These are phyloP conservation scores for Rhagium mordax DNA, from an alignment of 2,888 invertebrate genomes.

Conservation along the genomic window DNA sequence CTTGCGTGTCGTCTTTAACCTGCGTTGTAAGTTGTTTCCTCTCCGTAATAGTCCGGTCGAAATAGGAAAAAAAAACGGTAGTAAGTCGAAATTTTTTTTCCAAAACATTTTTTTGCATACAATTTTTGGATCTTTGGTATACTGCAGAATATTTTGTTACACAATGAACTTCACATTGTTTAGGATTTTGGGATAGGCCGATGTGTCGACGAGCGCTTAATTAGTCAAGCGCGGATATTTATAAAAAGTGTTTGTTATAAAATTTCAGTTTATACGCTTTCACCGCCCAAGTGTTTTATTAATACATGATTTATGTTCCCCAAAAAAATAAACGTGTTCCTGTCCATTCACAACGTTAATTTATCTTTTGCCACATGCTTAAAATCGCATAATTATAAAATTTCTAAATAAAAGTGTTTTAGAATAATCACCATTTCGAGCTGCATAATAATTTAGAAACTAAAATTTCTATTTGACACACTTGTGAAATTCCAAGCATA, in stretches of 20 bases:
- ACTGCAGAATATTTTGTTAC: too few species aligned
- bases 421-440: background rate
- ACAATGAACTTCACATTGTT: background rate
- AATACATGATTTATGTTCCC: background rate
- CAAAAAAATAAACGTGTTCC: background rate
- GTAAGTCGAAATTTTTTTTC: too few species aligned
- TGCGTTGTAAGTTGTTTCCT: too few species aligned
- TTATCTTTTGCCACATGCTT: background rate
- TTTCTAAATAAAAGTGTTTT: conserved; percentile 9
- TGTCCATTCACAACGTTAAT: background rate
- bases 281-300: background rate
- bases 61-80: too few species aligned
- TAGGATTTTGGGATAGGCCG: background rate
- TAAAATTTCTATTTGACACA: conserved; percentile 53
- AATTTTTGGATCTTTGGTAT: too few species aligned
- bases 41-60: too few species aligned
- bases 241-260: background rate
- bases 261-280: background rate
- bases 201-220: background rate
- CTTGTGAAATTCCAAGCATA: conserved; percentile 58
- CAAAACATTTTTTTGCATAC: too few species aligned
- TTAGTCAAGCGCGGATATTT: background rate
- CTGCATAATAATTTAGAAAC: conserved; percentile 44
- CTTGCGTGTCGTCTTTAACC: too few species aligned
- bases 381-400: conserved; percentile 3